Evolutionary conservation across 2,888 invertebrate genomes (phyloP).

Genomic region (Elgonia sp.): DNA sequence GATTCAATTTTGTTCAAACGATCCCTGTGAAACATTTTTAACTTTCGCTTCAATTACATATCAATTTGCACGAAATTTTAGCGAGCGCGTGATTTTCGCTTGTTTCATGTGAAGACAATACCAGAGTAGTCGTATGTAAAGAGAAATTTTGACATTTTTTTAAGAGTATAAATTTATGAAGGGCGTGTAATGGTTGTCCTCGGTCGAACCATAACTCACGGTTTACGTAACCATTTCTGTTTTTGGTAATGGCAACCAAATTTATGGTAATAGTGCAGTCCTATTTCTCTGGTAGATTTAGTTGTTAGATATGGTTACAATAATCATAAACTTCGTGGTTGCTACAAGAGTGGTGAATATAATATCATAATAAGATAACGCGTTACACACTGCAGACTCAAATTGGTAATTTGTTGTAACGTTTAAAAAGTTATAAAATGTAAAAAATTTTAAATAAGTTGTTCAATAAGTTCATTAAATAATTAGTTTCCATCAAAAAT

Average conservation of each 20-base stretch:
- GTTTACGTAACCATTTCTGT: conserved; percentile 31
- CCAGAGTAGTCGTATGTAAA: not conserved
- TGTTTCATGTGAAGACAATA: not conserved
- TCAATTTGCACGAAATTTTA: not conserved
- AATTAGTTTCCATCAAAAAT: no score
- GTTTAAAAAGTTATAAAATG: no score
- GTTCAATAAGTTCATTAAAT: no score
- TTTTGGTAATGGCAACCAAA: conserved; percentile 22
- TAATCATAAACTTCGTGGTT: conserved; percentile 24
- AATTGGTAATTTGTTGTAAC: no score
- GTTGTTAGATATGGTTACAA: conserved; percentile 33
- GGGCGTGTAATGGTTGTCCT: conserved; percentile 1
- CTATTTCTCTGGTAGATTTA: conserved; percentile 25
- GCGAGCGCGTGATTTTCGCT: not conserved
- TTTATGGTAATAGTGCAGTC: conserved; percentile 33
- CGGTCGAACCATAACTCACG: conserved; percentile 13
- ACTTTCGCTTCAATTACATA: not conserved
- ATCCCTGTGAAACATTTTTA: not conserved
- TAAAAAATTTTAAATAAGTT: no score
- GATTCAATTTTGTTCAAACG: not conserved
- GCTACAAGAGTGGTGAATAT: conserved; percentile 3
- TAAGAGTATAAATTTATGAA: not conserved
- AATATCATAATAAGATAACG: conserved; percentile 15
- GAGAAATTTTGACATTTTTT: not conserved
- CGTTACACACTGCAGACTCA: no score